These are phyloP conservation scores for Tyrannus savana DNA, from an alignment of 2,113 vertebrate genomes.

Conservation along the genomic window DNA sequence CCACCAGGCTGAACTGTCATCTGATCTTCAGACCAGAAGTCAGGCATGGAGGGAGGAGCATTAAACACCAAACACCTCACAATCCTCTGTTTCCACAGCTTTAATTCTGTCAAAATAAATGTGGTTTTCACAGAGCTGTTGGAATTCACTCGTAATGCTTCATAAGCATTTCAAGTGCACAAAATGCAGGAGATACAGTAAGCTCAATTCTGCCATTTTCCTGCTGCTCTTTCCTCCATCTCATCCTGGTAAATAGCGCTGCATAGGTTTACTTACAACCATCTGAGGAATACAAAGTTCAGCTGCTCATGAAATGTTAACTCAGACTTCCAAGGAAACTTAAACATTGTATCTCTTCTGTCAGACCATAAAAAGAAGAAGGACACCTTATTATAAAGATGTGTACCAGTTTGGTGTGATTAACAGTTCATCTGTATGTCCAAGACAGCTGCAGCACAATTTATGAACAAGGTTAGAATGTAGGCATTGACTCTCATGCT, in stretches of 20 bases:
- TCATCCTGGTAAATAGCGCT: background rate
- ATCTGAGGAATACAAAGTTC: background rate
- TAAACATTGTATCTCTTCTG: background rate
- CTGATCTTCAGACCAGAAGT: background rate
- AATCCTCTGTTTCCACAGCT: background rate
- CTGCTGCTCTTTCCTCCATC: background rate
- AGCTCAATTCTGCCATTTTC: background rate
- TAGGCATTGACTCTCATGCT: no score
- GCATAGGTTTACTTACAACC: background rate
- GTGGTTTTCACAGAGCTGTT: background rate
- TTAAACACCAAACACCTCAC: background rate
- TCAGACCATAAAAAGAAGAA: background rate
- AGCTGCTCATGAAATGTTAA: background rate
- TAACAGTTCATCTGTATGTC: background rate
- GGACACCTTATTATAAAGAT: background rate
- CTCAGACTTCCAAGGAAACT: background rate
- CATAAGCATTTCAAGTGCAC: background rate
- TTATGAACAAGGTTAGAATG: background rate
- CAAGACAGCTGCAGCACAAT: background rate
- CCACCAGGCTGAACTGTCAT: background rate
- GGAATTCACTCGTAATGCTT: background rate
- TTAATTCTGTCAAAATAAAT: background rate
- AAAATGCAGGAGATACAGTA: background rate
- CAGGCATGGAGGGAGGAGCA: fast-evolving
- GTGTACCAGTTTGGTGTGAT: background rate